These are phyloP conservation scores for Centropristis striata DNA, from an alignment of 2,113 vertebrate species.

Conservation along the genomic window DNA sequence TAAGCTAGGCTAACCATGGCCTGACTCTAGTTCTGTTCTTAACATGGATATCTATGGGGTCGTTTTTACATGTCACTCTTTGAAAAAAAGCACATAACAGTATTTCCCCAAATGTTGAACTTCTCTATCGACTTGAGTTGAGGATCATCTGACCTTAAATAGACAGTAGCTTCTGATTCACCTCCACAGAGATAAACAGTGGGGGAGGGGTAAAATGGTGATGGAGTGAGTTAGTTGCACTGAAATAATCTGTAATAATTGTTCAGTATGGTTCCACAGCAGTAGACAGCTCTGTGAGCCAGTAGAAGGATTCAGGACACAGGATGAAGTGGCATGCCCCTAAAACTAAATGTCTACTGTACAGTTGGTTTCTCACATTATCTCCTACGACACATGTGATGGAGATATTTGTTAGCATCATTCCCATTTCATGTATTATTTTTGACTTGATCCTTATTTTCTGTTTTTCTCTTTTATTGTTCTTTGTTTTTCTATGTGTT, in stretches of 20 bases:
- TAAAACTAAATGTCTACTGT: not conserved
- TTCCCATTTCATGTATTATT: conserved; percentile 42
- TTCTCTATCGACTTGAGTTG: not conserved
- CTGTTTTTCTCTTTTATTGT: conserved; percentile 33
- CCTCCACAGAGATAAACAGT: not conserved
- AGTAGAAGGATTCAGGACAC: not conserved
- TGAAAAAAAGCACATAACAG: not conserved
- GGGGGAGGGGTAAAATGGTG: not conserved
- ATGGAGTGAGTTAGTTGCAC: not conserved
- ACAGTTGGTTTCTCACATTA: not conserved
- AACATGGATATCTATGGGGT: not conserved
- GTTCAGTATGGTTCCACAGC: conserved; percentile 9
- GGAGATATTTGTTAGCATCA: conserved; percentile 6
- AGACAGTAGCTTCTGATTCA: not conserved
- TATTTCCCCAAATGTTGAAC: no score
- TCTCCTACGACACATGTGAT: not conserved
- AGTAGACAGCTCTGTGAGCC: conserved; percentile 34
- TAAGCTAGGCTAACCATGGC: not conserved
- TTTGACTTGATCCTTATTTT: conserved; percentile 37
- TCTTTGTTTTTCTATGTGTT: conserved; percentile 30
- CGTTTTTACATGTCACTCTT: not conserved
- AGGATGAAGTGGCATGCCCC: not conserved
- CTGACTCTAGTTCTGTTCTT: not conserved
- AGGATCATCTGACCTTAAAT: not conserved
- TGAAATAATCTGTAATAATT: conserved; percentile 18